Evolutionary conservation across 2,113 vertebrate genomes (phyloP).

Genomic region (Astur gentilis): DNA sequence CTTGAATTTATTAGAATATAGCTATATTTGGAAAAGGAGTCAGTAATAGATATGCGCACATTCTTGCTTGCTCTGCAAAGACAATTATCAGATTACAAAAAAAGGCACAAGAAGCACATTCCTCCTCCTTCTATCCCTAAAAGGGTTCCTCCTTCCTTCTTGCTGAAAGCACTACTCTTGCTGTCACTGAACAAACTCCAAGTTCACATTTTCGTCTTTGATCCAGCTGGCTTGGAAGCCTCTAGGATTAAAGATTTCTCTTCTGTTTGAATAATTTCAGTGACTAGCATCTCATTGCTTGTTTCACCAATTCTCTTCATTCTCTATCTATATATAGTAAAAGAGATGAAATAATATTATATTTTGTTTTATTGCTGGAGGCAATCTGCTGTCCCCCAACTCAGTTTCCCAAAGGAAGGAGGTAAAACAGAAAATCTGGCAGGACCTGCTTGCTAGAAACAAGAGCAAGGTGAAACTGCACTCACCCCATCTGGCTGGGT

Average conservation of each 20-base stretch:
- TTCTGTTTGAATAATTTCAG: constrained; percentile 36
- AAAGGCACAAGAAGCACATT: constrained; percentile 53
- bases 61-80: constrained; percentile 39
- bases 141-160: constrained; percentile 24
- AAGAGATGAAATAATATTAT: background rate
- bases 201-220: background rate
- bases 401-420: background rate
- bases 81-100: constrained; percentile 30
- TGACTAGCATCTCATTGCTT: background rate
- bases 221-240: constrained; percentile 39
- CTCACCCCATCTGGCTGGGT: background rate
- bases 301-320: background rate
- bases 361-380: background rate
- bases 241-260: constrained; percentile 28
- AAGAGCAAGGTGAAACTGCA: background rate
- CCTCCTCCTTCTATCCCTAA: background rate
- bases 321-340: background rate
- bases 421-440: background rate
- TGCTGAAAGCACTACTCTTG: background rate
- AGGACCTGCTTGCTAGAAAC: background rate
- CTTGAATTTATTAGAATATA: background rate
- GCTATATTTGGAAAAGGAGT: constrained; percentile 23
- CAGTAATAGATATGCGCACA: background rate
- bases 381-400: background rate
- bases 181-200: constrained; percentile 36